Base-by-base conservation (phyloP, 2,113 vertebrate genomes). In the Caracal caracal region DNA sequence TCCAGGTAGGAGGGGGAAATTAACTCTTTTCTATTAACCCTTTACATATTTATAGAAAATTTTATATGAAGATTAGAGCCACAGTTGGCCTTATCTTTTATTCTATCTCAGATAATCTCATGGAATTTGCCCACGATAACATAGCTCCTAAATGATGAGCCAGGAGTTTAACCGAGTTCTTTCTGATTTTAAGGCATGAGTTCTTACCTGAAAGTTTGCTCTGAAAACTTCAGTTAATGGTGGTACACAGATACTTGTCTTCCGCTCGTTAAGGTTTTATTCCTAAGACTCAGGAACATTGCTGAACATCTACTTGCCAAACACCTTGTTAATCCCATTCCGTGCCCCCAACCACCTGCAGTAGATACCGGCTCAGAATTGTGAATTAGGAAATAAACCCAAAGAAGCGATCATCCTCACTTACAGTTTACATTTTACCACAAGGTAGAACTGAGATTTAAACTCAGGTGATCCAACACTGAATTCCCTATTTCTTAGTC, bases 11-110 rank as follows among this genome's bases (percentile, higher is more conserved):
- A 84, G 37, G 59, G 19, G 7, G 11, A 91, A 35, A 66, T 75
- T 3, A 81, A 79, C 51, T 91, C 4, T 61, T 70, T 88, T 59
- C 43, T 90, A 28, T 93, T 93, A 56, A 51, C 81, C 8, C 43
- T 85, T 93, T 82, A 53, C 17, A 88, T 71, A 30, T 61, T 10
- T 71, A n/a, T 94, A 80, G 81, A 56, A 40, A 26, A 43, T 88
- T 79, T 80, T 79, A 71, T 35, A 30, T 81, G 51, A 95, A 83
- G 11, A 16, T 94, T 93, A 37, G 82, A 88, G 61, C 7, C 66
- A 79, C 35, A 78, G 3, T 88, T 83, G 59, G 33, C 33, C 70
- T 88, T 81, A 37, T 49, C 87, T 94, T 97, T 90, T 79, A 51
- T 83, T 94, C 70, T 82, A 30, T 93, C 71, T 92, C 20, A 33